phyloP scores from a whole-genome alignment of 2,888 invertebrate species.

The Pantelozetes paolii region DNA sequence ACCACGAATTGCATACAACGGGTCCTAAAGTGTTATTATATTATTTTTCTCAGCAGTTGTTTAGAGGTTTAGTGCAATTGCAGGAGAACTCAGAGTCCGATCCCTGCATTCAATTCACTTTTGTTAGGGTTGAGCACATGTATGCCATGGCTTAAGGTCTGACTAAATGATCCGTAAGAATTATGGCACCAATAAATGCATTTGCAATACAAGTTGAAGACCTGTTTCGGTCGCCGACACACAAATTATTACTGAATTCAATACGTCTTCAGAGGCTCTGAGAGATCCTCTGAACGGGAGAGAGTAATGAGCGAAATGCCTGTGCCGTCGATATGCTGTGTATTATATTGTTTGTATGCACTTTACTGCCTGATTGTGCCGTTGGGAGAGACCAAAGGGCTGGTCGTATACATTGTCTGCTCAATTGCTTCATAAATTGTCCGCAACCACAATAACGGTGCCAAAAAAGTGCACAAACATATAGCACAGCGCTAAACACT shows the following conservation, averaged over 20 bases:
- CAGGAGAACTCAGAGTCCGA: not conserved
- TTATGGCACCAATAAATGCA: slow-evolving; percentile 15
- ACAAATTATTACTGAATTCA: not conserved
- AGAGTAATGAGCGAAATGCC: slow-evolving; percentile 26
- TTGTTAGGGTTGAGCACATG: slow-evolving; percentile 26
- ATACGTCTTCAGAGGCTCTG: not conserved
- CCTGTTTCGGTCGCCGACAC: slow-evolving; percentile 2
- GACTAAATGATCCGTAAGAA: slow-evolving; percentile 29
- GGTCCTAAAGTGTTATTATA: slow-evolving; percentile 24
- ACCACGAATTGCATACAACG: slow-evolving; percentile 21
- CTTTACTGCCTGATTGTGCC: slow-evolving; percentile 3
- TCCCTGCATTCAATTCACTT: not conserved
- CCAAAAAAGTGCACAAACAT: not conserved
- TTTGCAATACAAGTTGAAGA: not conserved
- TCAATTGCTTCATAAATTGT: slow-evolving; percentile 12
- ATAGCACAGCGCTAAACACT: not conserved
- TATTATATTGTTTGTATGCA: slow-evolving; percentile 4
- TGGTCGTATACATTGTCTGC: not conserved
- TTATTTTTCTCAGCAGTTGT: slow-evolving; percentile 26
- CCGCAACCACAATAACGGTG: slow-evolving; percentile 8
- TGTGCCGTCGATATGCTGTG: not conserved
- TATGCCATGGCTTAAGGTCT: not conserved
- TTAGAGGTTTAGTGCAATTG: not conserved
- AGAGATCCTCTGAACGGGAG: not conserved
- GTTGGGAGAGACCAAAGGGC: slow-evolving; percentile 17